These are phyloP conservation scores for Phodopus roborovskii DNA, from an alignment of 2,113 vertebrate species.

Conservation along the genomic window DNA sequence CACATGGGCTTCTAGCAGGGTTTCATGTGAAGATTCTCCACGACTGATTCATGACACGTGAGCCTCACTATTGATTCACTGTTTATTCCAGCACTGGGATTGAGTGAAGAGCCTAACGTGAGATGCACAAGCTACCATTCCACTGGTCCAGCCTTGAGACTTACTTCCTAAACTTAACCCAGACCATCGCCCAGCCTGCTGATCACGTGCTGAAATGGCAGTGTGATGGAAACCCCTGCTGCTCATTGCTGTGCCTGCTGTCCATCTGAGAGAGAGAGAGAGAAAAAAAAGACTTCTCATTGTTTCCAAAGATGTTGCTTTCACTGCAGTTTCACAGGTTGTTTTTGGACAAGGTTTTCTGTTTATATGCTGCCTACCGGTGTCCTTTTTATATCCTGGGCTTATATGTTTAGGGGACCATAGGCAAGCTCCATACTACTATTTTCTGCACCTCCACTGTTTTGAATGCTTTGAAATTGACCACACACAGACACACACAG, in stretches of 20 bases:
- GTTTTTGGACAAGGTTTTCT: constrained; percentile 74
- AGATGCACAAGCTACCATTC: no score
- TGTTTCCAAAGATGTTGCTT: constrained; percentile 81
- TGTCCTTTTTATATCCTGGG: constrained; percentile 73
- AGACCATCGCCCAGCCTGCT: neutral
- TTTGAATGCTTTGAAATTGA: constrained; percentile 50
- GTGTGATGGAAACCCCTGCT: constrained; percentile 61
- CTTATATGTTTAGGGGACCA: constrained; percentile 66
- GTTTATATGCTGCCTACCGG: constrained; percentile 74
- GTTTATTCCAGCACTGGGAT: no score
- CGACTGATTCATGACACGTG: neutral
- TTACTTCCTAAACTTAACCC: constrained; percentile 55
- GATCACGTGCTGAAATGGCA: constrained; percentile 53
- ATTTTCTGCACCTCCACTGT: constrained; percentile 37
- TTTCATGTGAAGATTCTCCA: constrained; percentile 72
- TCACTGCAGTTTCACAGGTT: constrained; percentile 78
- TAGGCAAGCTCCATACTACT: constrained; percentile 39
- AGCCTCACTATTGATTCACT: neutral
- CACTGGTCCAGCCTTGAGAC: neutral
- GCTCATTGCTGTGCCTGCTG: constrained; percentile 56
- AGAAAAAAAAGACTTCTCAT: constrained; percentile 66
- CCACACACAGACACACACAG: neutral
- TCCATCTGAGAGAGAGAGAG: constrained; percentile 32
- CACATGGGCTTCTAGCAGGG: constrained; percentile 14
- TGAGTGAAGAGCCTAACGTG: neutral